phyloP scores from a whole-genome alignment of 2,888 invertebrate species.

The Cremastinae sp. region DNA sequence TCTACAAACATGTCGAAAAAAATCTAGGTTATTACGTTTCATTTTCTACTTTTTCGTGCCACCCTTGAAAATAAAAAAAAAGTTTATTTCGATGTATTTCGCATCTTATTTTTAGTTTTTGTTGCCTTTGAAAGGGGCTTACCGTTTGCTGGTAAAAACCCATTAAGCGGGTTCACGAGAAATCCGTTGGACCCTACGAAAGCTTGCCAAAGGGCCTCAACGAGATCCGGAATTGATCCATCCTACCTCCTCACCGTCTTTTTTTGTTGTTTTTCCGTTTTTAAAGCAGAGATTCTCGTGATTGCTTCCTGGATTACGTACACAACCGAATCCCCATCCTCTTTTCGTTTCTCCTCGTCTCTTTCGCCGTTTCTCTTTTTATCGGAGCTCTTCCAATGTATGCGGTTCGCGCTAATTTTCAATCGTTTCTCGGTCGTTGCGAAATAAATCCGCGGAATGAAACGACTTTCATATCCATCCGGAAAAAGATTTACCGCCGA shows the following conservation, averaged over 20 bases:
- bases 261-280: too few relatives aligned
- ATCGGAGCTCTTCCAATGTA: conserved; percentile 12
- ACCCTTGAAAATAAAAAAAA: conserved; percentile 7
- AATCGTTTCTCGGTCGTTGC: conserved; percentile 24
- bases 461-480: conserved; percentile 21
- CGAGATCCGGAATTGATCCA: conserved; percentile 32
- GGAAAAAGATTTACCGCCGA: neutral
- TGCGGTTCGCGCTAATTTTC: conserved; percentile 36
- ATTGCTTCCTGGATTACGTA: conserved; percentile 56
- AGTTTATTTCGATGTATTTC: too few relatives aligned
- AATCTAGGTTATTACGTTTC: neutral
- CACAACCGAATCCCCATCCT: conserved; percentile 20
- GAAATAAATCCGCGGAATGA: conserved; percentile 24
- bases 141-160: conserved; percentile 42
- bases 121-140: conserved; percentile 19
- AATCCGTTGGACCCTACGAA: conserved; percentile 29
- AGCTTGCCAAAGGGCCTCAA: conserved; percentile 34
- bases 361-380: neutral
- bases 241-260: conserved; percentile 29
- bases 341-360: neutral
- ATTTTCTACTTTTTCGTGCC: neutral
- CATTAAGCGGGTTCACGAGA: conserved; percentile 47
- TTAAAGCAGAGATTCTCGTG: conserved; percentile 41
- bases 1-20: too few relatives aligned
- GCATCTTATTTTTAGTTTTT: conserved; percentile 30